phyloP scores from a whole-genome alignment of 2,888 invertebrate species.

The Parasteatoda lunata region DNA sequence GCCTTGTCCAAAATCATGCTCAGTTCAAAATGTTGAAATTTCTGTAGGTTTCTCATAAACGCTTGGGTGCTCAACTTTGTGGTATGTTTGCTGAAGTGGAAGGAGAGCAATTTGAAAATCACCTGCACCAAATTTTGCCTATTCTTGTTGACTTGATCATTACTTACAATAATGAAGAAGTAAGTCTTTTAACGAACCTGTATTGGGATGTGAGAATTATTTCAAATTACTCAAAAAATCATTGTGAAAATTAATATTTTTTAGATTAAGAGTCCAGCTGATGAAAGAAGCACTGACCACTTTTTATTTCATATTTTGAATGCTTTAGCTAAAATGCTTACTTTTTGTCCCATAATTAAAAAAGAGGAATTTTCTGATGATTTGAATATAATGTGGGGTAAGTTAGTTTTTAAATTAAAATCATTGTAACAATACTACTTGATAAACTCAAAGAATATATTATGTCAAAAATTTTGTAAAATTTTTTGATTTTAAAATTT shows the following conservation, averaged over 20 bases:
- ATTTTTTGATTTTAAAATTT: too few relatives aligned
- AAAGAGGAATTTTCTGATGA: constrained; percentile 71
- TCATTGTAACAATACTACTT: too few relatives aligned
- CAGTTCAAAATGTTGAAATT: background rate
- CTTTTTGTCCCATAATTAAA: constrained; percentile 71
- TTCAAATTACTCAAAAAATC: background rate
- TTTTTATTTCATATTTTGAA: constrained; percentile 73
- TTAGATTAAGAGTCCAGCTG: constrained; percentile 63
- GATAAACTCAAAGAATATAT: too few relatives aligned
- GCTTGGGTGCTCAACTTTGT: constrained; percentile 83
- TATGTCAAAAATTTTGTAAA: too few relatives aligned
- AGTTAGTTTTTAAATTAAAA: background rate
- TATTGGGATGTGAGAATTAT: background rate
- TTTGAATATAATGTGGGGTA: constrained; percentile 73
- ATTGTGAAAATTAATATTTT: background rate
- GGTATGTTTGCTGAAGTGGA: constrained; percentile 88
- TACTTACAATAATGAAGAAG: constrained; percentile 70
- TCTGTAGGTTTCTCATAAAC: constrained; percentile 78
- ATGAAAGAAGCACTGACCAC: constrained; percentile 72
- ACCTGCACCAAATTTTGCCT: constrained; percentile 80
- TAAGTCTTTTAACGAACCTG: constrained; percentile 36
- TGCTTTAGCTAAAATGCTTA: constrained; percentile 72
- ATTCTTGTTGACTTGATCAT: constrained; percentile 78
- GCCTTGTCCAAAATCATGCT: background rate
- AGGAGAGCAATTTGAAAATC: constrained; percentile 81